Percentiles rank a stretch among this genome's conserved stretches.
Conservation (phyloP, 1,140 invertebrate species). For the Drosophila gunungcola region DNA sequence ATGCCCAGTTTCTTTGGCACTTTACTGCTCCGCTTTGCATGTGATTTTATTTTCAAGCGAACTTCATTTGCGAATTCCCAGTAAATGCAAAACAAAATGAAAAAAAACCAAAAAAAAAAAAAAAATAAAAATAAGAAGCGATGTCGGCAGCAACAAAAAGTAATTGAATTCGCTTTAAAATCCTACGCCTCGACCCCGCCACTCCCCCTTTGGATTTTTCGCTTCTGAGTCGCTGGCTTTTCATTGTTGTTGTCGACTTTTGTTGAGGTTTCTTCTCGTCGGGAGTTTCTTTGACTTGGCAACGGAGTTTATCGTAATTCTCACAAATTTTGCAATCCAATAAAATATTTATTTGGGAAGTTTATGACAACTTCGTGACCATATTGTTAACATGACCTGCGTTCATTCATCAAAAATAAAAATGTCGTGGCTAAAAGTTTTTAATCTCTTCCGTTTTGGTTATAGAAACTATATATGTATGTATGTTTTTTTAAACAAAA, state of each 20-base stretch:
- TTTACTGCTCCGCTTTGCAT: slow-evolving; percentile 76
- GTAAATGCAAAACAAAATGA: slow-evolving; percentile 68
- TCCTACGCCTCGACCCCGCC: slow-evolving; percentile 41
- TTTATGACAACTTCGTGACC: slow-evolving; percentile 26
- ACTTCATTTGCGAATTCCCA: slow-evolving; percentile 82
- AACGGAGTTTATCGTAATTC: slow-evolving; percentile 21
- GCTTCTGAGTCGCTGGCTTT: slow-evolving; percentile 7
- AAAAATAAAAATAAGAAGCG: slow-evolving; percentile 31
- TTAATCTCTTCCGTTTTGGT: no score
- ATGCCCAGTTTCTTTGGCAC: slow-evolving; percentile 47
- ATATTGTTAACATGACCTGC: slow-evolving; percentile 11
- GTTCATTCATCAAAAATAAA: no score
- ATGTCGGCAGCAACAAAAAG: slow-evolving; percentile 68
- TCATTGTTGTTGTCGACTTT: slow-evolving; percentile 28
- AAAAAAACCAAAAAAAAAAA: slow-evolving; percentile 38
- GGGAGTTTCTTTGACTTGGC: slow-evolving; percentile 41
- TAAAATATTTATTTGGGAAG: background rate
- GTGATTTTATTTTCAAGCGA: slow-evolving; percentile 82
- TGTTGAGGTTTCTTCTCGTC: slow-evolving; percentile 58
- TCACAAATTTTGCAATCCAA: slow-evolving; percentile 23
- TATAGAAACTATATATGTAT: no score
- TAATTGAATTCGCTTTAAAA: slow-evolving; percentile 84
- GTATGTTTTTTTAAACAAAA: no score
- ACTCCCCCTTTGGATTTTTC: background rate
- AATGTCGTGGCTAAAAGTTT: no score